A percentile compares a stretch with the other conserved stretches of the same genome.
Evolutionary conservation across 2,113 vertebrate genomes (phyloP).

Genomic region (Trichechus manatus): DNA sequence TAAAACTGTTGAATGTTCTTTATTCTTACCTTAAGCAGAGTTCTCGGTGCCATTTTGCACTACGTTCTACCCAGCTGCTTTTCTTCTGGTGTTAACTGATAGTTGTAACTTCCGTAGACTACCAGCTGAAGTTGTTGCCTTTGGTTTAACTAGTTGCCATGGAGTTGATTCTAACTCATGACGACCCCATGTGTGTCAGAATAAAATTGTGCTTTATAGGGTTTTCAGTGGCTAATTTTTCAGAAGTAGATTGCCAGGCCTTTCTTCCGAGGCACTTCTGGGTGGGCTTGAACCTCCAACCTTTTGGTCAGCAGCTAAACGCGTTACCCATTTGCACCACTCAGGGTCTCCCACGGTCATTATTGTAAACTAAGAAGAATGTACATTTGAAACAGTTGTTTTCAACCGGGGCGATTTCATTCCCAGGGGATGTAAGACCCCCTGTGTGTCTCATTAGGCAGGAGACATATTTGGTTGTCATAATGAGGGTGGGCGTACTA

Average conservation of each 20-base stretch:
- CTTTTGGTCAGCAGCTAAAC: not conserved
- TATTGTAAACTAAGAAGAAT: not conserved
- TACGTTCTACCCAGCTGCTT: accelerated
- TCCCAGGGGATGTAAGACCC: not conserved
- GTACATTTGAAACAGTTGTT: not conserved
- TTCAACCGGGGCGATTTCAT: not conserved
- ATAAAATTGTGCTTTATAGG: not conserved
- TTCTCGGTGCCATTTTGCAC: accelerated
- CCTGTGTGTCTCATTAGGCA: not conserved
- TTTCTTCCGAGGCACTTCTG: not conserved
- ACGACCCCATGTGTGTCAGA: not conserved
- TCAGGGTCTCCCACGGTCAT: not conserved
- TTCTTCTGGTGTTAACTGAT: accelerated
- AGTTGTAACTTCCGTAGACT: not conserved
- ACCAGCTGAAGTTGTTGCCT: accelerated
- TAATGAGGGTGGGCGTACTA: no score
- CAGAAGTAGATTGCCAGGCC: not conserved
- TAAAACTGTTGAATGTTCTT: no score
- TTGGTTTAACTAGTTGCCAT: not conserved
- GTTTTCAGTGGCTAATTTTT: not conserved
- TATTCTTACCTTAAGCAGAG: no score
- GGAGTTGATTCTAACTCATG: not conserved
- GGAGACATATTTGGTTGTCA: not conserved
- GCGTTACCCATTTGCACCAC: not conserved
- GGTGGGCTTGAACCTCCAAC: not conserved